phyloP scores from a whole-genome alignment of 2,113 vertebrate genomes.

The Dascyllus trimaculatus region DNA sequence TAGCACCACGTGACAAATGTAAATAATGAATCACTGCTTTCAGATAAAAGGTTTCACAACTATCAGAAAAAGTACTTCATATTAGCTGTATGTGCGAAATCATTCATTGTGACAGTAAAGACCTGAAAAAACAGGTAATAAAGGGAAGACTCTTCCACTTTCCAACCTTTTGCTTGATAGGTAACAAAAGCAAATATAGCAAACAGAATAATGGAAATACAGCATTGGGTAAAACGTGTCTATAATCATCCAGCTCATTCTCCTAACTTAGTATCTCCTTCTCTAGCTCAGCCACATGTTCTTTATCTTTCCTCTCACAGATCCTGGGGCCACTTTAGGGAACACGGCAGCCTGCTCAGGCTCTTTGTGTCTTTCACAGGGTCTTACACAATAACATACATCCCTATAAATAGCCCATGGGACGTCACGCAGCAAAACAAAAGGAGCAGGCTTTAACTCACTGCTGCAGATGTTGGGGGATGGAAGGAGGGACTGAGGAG shows the following conservation, averaged over 20 bases:
- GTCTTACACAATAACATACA: slow-evolving; percentile 67
- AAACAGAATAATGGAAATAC: no score
- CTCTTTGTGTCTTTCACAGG: slow-evolving; percentile 56
- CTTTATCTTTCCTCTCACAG: slow-evolving; percentile 18
- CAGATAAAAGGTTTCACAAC: no score
- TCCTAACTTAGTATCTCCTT: neutral
- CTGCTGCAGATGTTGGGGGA: slow-evolving; percentile 69
- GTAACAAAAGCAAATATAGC: no score
- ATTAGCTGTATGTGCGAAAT: no score
- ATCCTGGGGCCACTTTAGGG: slow-evolving; percentile 20
- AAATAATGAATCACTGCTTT: no score
- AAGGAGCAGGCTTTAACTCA: slow-evolving; percentile 50
- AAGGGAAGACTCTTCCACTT: no score
- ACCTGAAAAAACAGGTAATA: no score
- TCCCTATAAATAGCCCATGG: slow-evolving; percentile 75
- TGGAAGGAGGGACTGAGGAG: slow-evolving; percentile 38
- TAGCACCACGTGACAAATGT: no score
- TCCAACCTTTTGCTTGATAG: no score
- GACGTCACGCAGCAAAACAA: slow-evolving; percentile 68
- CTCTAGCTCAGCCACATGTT: neutral
- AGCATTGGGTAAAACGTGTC: neutral
- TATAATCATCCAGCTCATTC: neutral
- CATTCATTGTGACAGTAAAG: no score
- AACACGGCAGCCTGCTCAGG: slow-evolving; percentile 24
- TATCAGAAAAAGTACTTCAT: no score